Evolutionary conservation across 2,888 invertebrate species (phyloP).

Genomic region (Polydesmus complanatus): DNA sequence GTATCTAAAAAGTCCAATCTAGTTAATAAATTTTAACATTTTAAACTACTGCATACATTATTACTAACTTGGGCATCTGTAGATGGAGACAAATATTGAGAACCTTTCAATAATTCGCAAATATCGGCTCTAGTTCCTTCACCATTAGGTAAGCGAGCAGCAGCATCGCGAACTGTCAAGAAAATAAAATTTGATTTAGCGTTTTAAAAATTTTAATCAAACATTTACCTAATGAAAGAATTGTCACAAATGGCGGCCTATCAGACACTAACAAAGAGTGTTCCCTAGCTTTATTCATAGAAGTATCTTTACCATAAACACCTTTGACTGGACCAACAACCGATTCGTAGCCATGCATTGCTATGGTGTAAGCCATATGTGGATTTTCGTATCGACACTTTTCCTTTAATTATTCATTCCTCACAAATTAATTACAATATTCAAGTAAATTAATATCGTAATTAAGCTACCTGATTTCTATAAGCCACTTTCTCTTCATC

Average conservation of each 20-base stretch:
- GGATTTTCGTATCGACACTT: conserved; percentile 70
- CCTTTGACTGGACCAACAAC: conserved; percentile 72
- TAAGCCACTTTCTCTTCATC: conserved; percentile 45
- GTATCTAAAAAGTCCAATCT: conserved; percentile 36
- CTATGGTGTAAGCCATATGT: conserved; percentile 79
- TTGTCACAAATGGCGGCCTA: conserved; percentile 79
- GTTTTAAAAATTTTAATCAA: too few relatives aligned
- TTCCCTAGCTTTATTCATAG: conserved; percentile 53
- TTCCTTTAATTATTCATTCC: conserved; percentile 45
- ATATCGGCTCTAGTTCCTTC: conserved; percentile 86
- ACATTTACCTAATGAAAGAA: conserved; percentile 53
- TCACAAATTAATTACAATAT: conserved; percentile 16
- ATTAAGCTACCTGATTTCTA: conserved; percentile 38
- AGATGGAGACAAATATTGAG: conserved; percentile 44
- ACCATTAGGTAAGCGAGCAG: conserved; percentile 83
- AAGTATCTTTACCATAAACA: conserved; percentile 44
- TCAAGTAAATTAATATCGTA: conserved; percentile 51
- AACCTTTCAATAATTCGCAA: conserved; percentile 67
- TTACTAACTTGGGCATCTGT: conserved; percentile 33
- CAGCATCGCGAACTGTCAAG: conserved; percentile 66
- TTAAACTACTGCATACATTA: not conserved
- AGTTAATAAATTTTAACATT: not conserved
- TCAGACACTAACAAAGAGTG: conserved; percentile 66
- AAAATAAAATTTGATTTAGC: too few relatives aligned
- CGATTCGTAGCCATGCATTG: conserved; percentile 70